Evolutionary conservation across 1,140 invertebrate species (phyloP), one percentile per base, ranked within the genome.

Genomic region (Drosophila leontia): DNA sequence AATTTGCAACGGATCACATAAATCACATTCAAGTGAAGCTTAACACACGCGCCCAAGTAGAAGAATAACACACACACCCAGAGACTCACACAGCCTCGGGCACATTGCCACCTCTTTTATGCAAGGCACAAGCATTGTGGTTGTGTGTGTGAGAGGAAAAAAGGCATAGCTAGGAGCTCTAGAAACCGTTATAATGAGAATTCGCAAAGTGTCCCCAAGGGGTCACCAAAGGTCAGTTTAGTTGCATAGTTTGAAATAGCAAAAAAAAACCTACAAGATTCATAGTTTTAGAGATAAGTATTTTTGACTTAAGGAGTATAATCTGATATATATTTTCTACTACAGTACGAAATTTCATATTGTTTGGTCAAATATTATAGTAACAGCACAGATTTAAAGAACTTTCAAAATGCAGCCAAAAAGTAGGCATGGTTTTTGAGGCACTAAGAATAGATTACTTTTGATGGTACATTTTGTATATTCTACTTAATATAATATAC

Each of bases 21-120:
- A 88, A 88, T 88, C 85, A 88, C 85, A 90, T 88, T 88, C 85
- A 88, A 88, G 85, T 88, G 85, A 88, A 88, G 85, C 85, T 88
- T 88, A 91, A 88, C 85, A 91, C 85, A 90, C 85, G 85, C 81
- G 78, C 81, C 82, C 81, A 90, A 88, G 81, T 90, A 84, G 85
- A 85, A 79, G 83, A 72, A 75, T 78, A 67, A 67, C 47, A 61
- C 42, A 64, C 51, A 60, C 29, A 67, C 58, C 26, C 26, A 29
- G 26, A 29, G 26, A 29, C 26, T 63, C 50, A 35, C 34, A 37
- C 12, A 55, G 35, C 6, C 53, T 26, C 35, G 53, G 53, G 13
- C 53, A n/a, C 53, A 56, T 26, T 48, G 23, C 39, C 42, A 29
- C 39, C 34, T 69, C 44, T 42, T 62, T 62, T 63, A 53, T 67